Conservation (phyloP, 2,888 invertebrate species). For the Drosophila pseudotakahashii region DNA sequence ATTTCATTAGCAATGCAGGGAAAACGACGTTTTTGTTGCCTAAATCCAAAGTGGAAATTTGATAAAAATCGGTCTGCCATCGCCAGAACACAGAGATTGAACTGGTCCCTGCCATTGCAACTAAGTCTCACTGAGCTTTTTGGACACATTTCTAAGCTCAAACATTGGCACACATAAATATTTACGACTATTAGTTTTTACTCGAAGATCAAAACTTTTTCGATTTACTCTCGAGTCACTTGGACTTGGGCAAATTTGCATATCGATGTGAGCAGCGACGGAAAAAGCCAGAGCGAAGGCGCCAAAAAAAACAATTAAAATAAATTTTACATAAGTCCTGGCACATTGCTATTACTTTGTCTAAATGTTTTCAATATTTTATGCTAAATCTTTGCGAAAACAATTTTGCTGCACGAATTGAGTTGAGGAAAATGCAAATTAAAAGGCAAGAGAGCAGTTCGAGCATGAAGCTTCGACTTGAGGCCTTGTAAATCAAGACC, state of each 20-base stretch:
- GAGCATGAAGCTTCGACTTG: conserved; percentile 31
- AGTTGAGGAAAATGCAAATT: conserved; percentile 77
- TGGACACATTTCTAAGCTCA: conserved; percentile 65
- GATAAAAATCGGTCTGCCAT: conserved; percentile 51
- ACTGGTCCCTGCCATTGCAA: conserved; percentile 29
- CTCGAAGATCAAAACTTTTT: conserved; percentile 66
- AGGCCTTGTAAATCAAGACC: conserved; percentile 67
- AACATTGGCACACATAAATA: conserved; percentile 70
- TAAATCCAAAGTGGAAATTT: conserved; percentile 59
- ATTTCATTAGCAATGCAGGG: conserved; percentile 48
- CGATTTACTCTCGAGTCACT: conserved; percentile 56
- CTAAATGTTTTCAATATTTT: conserved; percentile 75
- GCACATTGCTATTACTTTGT: conserved; percentile 36
- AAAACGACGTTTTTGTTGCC: conserved; percentile 20
- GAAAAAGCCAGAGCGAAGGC: conserved; percentile 6
- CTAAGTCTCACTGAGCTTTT: conserved; percentile 47
- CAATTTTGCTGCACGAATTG: conserved; percentile 74
- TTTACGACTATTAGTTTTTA: conserved; percentile 77
- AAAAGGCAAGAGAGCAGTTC: conserved; percentile 45
- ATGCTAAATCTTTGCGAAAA: conserved; percentile 73
- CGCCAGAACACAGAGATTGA: conserved; percentile 37
- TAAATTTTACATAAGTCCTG: conserved; percentile 59
- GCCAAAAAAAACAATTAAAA: conserved; percentile 68
- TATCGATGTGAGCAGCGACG: conserved; percentile 62
- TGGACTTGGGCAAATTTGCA: conserved; percentile 59